phyloP scores from a whole-genome alignment of 2,888 invertebrate genomes.

The Scrobipalpa costella region DNA sequence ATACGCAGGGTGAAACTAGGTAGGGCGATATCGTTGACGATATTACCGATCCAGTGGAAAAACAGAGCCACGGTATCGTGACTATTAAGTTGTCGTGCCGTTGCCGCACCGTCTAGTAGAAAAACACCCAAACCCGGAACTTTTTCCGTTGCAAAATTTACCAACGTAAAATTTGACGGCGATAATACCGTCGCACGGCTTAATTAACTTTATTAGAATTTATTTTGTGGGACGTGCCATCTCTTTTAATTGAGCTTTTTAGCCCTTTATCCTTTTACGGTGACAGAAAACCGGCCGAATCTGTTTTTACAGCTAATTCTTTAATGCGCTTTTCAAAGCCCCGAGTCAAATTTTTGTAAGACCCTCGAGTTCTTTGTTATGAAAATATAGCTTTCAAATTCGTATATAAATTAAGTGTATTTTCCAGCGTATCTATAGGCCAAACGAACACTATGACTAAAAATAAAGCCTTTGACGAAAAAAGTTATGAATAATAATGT shows the following conservation, averaged over 20 bases:
- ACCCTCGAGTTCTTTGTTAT: background rate
- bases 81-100: too few species aligned
- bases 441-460: background rate
- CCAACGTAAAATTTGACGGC: constrained; percentile 64
- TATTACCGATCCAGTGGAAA: too few species aligned
- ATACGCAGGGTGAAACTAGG: too few species aligned
- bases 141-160: constrained; percentile 64
- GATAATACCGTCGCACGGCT: constrained; percentile 70
- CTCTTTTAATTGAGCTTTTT: constrained; percentile 46
- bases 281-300: constrained; percentile 40
- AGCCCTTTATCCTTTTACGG: constrained; percentile 43
- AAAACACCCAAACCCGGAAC: too few species aligned
- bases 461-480: constrained; percentile 11
- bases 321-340: constrained; percentile 14
- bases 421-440: background rate
- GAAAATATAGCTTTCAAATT: background rate
- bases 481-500: background rate
- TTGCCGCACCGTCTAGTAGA: too few species aligned
- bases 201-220: constrained; percentile 79
- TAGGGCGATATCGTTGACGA: too few species aligned
- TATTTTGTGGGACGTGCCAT: constrained; percentile 66
- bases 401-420: too few species aligned
- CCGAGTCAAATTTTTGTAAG: background rate
- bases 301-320: constrained; percentile 39
- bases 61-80: too few species aligned